These are phyloP conservation scores for Drosophila mayri DNA, from an alignment of 1,140 invertebrate species.

Conservation along the genomic window DNA sequence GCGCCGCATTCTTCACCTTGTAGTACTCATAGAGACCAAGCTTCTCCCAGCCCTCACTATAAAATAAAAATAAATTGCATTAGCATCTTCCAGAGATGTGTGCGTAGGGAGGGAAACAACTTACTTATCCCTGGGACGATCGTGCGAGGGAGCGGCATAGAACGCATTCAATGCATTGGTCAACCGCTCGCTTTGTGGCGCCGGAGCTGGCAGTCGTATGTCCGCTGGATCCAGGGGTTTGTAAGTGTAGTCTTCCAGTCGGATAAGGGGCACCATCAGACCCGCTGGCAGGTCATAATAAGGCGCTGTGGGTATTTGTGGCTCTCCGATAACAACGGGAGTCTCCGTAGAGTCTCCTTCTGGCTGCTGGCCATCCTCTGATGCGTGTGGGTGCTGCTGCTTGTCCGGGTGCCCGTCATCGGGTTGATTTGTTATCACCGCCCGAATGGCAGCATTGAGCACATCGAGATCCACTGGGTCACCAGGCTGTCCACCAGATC, in stretches of 20 bases:
- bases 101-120: slow-evolving; percentile 33
- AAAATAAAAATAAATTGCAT: slow-evolving; percentile 67
- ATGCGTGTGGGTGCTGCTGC: slow-evolving; percentile 25
- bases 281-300: slow-evolving; percentile 98
- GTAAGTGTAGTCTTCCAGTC: slow-evolving; percentile 96
- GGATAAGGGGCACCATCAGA: slow-evolving; percentile 95
- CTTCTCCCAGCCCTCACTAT: slow-evolving; percentile 98
- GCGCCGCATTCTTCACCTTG: slow-evolving; percentile 96
- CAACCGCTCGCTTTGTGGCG: slow-evolving; percentile 95
- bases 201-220: slow-evolving; percentile 96
- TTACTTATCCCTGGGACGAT: slow-evolving; percentile 96
- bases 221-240: slow-evolving; percentile 94
- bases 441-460: slow-evolving; percentile 70
- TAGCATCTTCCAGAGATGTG: background rate
- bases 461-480: slow-evolving; percentile 64
- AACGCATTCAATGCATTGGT: slow-evolving; percentile 97
- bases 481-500: slow-evolving; percentile 17
- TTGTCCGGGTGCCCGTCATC: slow-evolving; percentile 44
- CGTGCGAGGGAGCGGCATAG: slow-evolving; percentile 96
- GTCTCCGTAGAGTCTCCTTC: slow-evolving; percentile 21
- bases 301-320: slow-evolving; percentile 94
- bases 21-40: slow-evolving; percentile 98
- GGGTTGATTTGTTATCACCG: slow-evolving; percentile 70
- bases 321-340: slow-evolving; percentile 86
- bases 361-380: slow-evolving; percentile 29